Percentiles rank a stretch among this genome's conserved stretches.
These are phyloP conservation scores for Colius striatus DNA, from an alignment of 2,113 vertebrate species.

Conservation along the genomic window DNA sequence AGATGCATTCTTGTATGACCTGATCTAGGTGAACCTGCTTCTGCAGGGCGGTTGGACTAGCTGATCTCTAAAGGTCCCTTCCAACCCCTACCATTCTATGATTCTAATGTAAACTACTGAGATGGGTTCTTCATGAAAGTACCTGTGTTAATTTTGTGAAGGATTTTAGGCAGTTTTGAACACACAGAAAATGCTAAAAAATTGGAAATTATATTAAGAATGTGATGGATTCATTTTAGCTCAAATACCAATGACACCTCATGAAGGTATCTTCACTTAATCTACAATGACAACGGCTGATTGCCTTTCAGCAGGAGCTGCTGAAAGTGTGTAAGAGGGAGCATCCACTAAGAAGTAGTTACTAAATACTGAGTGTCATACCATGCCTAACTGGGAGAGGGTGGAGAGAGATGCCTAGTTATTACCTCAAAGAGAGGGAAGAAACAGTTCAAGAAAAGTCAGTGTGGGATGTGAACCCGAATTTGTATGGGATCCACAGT, in stretches of 20 bases:
- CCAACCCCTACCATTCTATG: too few relatives aligned
- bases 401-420: neutral
- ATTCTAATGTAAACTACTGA: neutral
- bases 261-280: neutral
- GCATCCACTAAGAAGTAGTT: neutral
- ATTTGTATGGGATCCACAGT: neutral
- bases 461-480: neutral
- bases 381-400: fast-evolving
- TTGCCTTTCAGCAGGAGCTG: neutral
- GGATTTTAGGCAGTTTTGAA: neutral
- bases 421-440: neutral
- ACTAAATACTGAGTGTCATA: neutral
- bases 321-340: neutral
- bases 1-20: too few relatives aligned
- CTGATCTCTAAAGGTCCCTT: too few relatives aligned
- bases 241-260: neutral
- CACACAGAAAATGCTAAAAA: neutral
- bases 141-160: neutral
- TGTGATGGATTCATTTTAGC: neutral
- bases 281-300: neutral
- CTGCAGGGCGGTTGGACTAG: too few relatives aligned
- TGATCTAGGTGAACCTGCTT: too few relatives aligned
- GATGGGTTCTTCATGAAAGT: neutral
- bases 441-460: neutral
- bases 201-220: neutral